Conservation (phyloP, 2,888 invertebrate species). For the Pilophorus perplexus region DNA sequence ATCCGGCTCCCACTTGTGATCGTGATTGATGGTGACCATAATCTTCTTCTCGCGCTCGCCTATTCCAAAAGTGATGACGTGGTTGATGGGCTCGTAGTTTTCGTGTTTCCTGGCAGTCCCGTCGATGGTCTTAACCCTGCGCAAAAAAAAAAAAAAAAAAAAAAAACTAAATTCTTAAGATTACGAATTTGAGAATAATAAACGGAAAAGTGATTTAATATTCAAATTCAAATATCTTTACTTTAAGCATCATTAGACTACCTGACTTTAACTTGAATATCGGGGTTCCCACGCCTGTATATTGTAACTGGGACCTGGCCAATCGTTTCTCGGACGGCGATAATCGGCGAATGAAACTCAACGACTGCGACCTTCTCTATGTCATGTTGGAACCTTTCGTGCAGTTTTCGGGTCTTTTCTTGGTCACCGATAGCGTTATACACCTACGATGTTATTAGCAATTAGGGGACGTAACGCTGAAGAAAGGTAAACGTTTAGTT, state of each 20-base stretch:
- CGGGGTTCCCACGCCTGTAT: constrained; percentile 55
- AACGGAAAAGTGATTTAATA: no score
- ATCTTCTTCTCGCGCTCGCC: constrained; percentile 56
- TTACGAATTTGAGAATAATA: background rate
- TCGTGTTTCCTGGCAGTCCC: constrained; percentile 59
- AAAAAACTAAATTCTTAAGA: background rate
- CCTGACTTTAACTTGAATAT: constrained; percentile 53
- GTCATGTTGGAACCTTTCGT: no score
- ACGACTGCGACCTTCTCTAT: constrained; percentile 54
- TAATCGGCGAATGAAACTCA: constrained; percentile 58
- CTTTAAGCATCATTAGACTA: constrained; percentile 35
- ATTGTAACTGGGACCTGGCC: constrained; percentile 54
- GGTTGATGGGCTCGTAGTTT: constrained; percentile 58
- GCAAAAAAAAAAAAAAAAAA: no score
- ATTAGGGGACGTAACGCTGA: background rate
- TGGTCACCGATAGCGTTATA: constrained; percentile 54
- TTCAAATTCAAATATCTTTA: no score
- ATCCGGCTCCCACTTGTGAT: constrained; percentile 62
- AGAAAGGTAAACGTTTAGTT: no score
- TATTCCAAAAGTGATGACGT: constrained; percentile 56
- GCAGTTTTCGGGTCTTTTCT: constrained; percentile 47
- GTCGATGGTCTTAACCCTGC: constrained; percentile 61
- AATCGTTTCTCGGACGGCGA: constrained; percentile 58
- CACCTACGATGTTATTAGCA: constrained; percentile 51
- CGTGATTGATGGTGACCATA: constrained; percentile 57